Base-by-base conservation (phyloP, 2,888 invertebrate species). In the Notodromas monacha region DNA sequence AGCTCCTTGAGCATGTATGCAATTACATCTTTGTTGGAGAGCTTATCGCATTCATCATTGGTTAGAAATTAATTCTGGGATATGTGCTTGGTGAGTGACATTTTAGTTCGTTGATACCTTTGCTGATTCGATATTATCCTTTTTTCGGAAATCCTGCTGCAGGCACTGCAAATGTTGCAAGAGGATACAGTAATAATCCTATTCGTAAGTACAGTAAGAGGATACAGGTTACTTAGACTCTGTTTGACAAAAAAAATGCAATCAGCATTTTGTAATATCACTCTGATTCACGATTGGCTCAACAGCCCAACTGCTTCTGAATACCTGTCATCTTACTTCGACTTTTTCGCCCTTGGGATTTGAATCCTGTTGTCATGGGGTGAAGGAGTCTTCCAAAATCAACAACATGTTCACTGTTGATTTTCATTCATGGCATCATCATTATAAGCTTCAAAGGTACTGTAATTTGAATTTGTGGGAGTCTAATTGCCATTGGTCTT, bases 1-100 rank as follows among this genome's bases (percentile, higher is more conserved):
- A n/a, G n/a, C n/a, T n/a, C n/a, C n/a, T n/a, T n/a, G n/a, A n/a
- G 0, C 84, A 84, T 42, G 64, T 79, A 4, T 84, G 84, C 56
- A 77, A 73, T 44, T 84, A 81, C 46, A 79, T 81, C 12, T 72
- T 76, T 30, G 67, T 81, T 33, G 81, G 81, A 2, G 81, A 84
- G 52, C 67, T 79, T 42, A 62, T 73, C 33, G 81, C 79, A 0
- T 81, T 81, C 47, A 56, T 73, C 29, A 77, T 81, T 40, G 81
- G 81, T 12, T 84, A 81, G 84, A 81, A 81, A 48, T 61, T 84
- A 30, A 72, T 81, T 38, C 52, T 79, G 30, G 77, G 77, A 46
- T 76, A 77, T 49, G 62, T 73, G 26, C 72, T 77, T 35, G 76
- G 72, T 64, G 48, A 52, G 49, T 45, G 10, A 11, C 6, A n/a